Conservation (phyloP, 2,888 invertebrate species). For the Cantharis lateralis region DNA sequence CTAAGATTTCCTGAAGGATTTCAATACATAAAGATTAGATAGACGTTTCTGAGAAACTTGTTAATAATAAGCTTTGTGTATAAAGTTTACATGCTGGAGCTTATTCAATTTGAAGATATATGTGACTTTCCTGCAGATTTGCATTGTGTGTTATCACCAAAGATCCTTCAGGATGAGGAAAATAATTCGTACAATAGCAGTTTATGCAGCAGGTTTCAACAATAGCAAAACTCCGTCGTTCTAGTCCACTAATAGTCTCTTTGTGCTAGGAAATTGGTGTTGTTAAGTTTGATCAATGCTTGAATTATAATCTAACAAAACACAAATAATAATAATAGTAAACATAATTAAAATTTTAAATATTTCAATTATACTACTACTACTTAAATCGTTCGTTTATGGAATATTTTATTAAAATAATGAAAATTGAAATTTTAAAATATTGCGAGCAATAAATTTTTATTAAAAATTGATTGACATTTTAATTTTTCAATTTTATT, state of each 20-base stretch:
- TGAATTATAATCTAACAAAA: background rate
- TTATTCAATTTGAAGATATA: slow-evolving; percentile 17
- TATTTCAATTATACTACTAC: too few species aligned
- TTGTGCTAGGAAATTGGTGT: slow-evolving; percentile 1
- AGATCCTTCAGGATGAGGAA: slow-evolving; percentile 18
- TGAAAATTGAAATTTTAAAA: too few species aligned
- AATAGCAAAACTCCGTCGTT: slow-evolving; percentile 3
- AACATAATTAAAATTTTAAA: background rate
- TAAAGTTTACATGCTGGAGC: slow-evolving; percentile 7
- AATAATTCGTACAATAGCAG: slow-evolving; percentile 21
- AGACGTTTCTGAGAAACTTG: slow-evolving; percentile 7
- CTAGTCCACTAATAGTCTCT: slow-evolving; percentile 4
- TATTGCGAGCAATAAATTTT: background rate
- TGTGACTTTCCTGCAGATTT: slow-evolving; percentile 15
- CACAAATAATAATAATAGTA: background rate
- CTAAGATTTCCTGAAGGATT: background rate
- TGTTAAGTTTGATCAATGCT: background rate
- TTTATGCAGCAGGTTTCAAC: slow-evolving; percentile 1
- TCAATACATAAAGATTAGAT: slow-evolving; percentile 1
- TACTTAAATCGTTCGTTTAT: too few species aligned
- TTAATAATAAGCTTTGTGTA: slow-evolving; percentile 13
- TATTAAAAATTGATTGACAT: background rate
- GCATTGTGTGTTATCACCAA: slow-evolving; percentile 19
- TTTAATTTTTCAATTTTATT: background rate
- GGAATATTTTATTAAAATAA: background rate